Evolutionary conservation across 1,140 invertebrate species (phyloP), one percentile per base, ranked within the genome.

Genomic region (Theocolax elegans): DNA sequence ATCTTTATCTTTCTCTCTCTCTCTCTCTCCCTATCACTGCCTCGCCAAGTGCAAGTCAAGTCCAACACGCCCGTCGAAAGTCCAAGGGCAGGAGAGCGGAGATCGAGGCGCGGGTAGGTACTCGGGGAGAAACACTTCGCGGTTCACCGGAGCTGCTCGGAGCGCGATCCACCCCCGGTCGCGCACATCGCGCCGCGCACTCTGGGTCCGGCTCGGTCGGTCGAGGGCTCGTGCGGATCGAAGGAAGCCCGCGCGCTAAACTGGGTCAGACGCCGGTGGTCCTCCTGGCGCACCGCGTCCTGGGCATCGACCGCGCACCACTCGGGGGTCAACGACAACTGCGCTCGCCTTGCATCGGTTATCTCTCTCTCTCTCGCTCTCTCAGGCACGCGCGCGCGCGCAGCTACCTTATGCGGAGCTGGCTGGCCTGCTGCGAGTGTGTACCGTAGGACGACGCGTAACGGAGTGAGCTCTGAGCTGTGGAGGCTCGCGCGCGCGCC

Each of bases 401-500:
- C 53, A 44, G 42, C 51, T 56, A 40, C 64, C 38, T 23, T 48
- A 42, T 42, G 19, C 19, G 49, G 65, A 59, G 42, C n/a, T n/a
- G n/a, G n/a, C n/a, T n/a, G n/a, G n/a, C n/a, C n/a, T n/a, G n/a
- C n/a, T n/a, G n/a, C n/a, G n/a, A n/a, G n/a, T n/a, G n/a, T 67
- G 42, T 29, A 46, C 3, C 6, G 44, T 15, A 46, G 15, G n/a
- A 35, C 4, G 31, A 35, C 4, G 31, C 4, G 31, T 6, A 6
- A 10, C 4, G 31, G 13, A 46, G 44, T 8, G 44, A 46, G 44
- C 4, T 6, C 44, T 6, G 44, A 46, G 44, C 44, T 46, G 44
- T 46, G 19, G 44, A 8, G 54, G 48, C 63, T 65, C 48, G 44
- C 38, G 25, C 46, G 76, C 71, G 66, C 48, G 72, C 67, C 27